phyloP scores from a whole-genome alignment of 2,888 invertebrate genomes.

The Pollenia amentaria region DNA sequence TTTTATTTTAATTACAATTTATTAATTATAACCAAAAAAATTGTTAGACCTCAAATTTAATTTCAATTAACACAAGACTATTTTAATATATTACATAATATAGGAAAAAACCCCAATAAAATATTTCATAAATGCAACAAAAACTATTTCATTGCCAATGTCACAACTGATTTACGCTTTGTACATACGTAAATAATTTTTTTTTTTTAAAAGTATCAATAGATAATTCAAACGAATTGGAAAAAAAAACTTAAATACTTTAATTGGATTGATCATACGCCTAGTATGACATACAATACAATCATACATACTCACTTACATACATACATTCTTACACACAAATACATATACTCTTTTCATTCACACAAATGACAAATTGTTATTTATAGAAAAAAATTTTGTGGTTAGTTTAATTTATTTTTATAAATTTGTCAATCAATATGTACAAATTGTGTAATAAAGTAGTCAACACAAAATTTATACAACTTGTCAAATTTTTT shows the following conservation, averaged over 20 bases:
- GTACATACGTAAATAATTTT: neutral
- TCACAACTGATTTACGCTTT: conserved; percentile 2
- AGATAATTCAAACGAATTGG: conserved; percentile 7
- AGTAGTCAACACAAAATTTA: conserved; percentile 38
- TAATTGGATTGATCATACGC: conserved; percentile 66
- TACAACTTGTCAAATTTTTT: conserved; percentile 53
- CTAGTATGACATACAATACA: conserved; percentile 9
- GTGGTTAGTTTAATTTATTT: conserved; percentile 16
- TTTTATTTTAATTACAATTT: too few species aligned
- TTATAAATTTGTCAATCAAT: neutral
- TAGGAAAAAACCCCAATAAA: neutral
- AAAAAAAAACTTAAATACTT: conserved; percentile 30
- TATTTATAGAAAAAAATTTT: conserved; percentile 11
- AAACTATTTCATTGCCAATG: conserved; percentile 66
- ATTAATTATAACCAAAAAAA: neutral
- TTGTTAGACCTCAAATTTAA: neutral
- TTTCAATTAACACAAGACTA: too few species aligned
- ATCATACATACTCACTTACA: neutral
- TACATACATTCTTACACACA: neutral
- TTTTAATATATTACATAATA: conserved; percentile 9
- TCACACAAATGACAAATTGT: conserved; percentile 1
- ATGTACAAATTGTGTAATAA: conserved; percentile 53
- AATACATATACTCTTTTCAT: neutral
- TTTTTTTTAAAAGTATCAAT: conserved; percentile 20
- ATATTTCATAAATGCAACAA: neutral